Evolutionary conservation across 2,113 vertebrate species (phyloP), one percentile per base, ranked within the genome.

Genomic region (Egretta garzetta): DNA sequence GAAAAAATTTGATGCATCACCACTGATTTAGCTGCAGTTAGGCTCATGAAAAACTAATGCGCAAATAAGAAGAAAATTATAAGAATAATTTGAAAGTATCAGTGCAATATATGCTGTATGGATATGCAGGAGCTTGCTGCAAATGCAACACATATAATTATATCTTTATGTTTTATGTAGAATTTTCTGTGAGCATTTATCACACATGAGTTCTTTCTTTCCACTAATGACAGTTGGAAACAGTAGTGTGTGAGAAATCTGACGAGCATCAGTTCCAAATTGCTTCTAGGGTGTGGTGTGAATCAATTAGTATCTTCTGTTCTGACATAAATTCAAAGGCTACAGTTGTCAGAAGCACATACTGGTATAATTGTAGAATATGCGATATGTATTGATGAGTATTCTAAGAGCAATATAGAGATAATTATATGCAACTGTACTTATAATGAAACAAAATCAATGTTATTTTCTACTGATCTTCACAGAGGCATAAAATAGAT

Each of bases 401-500:
- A 47, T 91, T 87, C 35, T 75, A 76, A 76, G 43, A 92, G 37
- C 47, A 82, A 88, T 94, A 93, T 66, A 81, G 59, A 90, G 60
- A 85, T 95, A 92, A 96, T 97, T 87, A 89, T 68, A 80, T 63
- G 47, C 55, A 94, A 89, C 56, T 23, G 9, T 91, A 87, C 76
- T 91, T 80, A 87, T 23, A 93, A 67, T 66, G 92, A 91, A 85
- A 87, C 45, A 96, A 90, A 95, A 94, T 93, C 81, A 80, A n/a
- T 93, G 79, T 89, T 95, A 74, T 91, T 93, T 96, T 94, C 85
- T 91, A 41, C 55, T 70, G 43, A 67, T 90, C 55, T 93, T 95
- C 91, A 96, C 15, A 88, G 67, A 94, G 32, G 50, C 63, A 86
- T 91, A 80, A 93, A 96, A 96, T 87, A 91, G 58, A 86, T 90